Evolutionary conservation across 2,113 vertebrate genomes (phyloP).

Genomic region (Cacatua alba): DNA sequence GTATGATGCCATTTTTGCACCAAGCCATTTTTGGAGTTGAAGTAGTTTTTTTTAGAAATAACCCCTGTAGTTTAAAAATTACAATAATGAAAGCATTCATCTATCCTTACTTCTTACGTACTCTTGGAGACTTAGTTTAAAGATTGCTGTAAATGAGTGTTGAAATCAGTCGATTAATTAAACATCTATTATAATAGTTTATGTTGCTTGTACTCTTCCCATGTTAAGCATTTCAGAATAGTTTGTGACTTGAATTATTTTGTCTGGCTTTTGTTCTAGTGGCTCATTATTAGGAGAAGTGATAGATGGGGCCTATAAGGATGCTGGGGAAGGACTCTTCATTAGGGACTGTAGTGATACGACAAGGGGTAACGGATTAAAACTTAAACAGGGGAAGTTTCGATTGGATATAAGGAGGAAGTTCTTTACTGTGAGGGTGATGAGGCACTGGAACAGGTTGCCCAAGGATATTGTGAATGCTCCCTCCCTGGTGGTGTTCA

Average conservation of each 20-base stretch:
- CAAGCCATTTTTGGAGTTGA: not conserved
- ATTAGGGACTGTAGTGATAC: not conserved
- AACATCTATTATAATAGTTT: not conserved
- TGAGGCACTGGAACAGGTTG: not conserved
- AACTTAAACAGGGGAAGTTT: not conserved
- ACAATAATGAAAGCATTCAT: not conserved
- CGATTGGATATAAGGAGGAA: not conserved
- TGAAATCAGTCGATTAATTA: not conserved
- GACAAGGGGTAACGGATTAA: not conserved
- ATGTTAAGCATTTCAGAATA: not conserved
- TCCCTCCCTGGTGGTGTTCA: not conserved
- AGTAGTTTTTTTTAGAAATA: not conserved
- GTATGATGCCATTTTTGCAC: rapidly evolving
- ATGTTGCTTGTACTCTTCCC: not conserved
- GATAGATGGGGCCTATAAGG: not conserved
- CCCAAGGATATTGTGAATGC: not conserved
- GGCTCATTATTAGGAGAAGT: not conserved
- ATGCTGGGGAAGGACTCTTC: not conserved
- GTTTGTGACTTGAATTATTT: not conserved
- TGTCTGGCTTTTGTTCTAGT: not conserved
- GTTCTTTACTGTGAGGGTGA: not conserved
- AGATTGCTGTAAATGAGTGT: not conserved
- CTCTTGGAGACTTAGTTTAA: not conserved
- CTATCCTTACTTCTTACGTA: rapidly evolving
- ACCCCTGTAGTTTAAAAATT: not conserved